Evolutionary conservation across 2,113 vertebrate genomes (phyloP), one percentile per base, ranked within the genome.

Genomic region (Apteryx owenii): DNA sequence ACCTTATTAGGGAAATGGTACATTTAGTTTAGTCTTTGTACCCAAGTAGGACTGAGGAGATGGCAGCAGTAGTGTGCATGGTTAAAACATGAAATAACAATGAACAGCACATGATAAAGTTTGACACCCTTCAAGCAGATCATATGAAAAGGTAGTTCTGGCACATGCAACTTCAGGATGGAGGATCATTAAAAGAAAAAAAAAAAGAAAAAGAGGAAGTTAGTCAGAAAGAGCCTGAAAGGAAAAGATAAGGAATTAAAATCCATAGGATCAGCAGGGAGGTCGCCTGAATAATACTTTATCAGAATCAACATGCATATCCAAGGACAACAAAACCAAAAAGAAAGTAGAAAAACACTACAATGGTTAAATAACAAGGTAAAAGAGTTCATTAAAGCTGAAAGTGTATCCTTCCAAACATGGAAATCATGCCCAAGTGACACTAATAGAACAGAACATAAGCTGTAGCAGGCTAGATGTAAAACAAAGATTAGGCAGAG

Each of bases 181-280:
- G 89, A 71, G 38, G 77, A 81, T 26, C 85, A 85, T 6, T 71
- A 84, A 68, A 94, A 81, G 22, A 38, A 65, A 86, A 77, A 20
- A 36, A 31, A 16, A 31, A 25, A 69, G 87, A 60, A 51, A 11
- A 76, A 60, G 25, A 64, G 51, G 48, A 95, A 90, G 64, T 83
- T 81, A 84, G 73, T 81, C 73, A 93, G 81, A 92, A 92, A 85
- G 70, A 42, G 56, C 42, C 64, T 89, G 81, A 94, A 93, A 93
- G 64, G 58, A 89, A 96, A 97, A 90, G 42, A 85, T 81, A 93
- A 91, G 71, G 64, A 91, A 95, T 50, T 81, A 91, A 95, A 95
- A 91, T 93, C 75, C 1, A 0, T 90, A 95, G 70, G 46, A 95
- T 68, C 31, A 77, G 79, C 69, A 91, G 81, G 75, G 60, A 95